These are phyloP conservation scores for Gavia stellata DNA, from an alignment of 2,113 vertebrate genomes.

Conservation along the genomic window DNA sequence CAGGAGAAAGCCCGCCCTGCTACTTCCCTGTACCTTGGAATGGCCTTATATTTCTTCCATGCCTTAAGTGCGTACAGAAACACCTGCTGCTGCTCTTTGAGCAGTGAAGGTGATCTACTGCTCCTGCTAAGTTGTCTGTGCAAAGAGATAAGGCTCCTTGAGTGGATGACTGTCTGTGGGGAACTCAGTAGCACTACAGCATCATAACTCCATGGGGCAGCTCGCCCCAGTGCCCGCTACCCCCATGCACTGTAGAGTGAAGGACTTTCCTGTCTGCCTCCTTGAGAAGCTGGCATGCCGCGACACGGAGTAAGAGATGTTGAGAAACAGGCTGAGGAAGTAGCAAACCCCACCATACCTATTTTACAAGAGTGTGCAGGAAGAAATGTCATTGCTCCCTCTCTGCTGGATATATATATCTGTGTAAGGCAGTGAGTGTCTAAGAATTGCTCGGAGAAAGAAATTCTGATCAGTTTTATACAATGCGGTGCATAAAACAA, in stretches of 20 bases:
- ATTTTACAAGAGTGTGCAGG: not conserved
- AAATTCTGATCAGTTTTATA: not conserved
- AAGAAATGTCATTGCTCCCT: not conserved
- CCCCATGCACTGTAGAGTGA: not conserved
- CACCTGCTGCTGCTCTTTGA: not conserved
- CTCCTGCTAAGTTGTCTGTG: not conserved
- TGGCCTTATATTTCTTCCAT: not conserved
- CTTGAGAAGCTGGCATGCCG: rapidly evolving
- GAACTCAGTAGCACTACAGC: not conserved
- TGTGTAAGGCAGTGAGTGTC: not conserved
- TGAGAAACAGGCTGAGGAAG: not conserved
- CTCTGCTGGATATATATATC: rapidly evolving
- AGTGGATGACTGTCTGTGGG: not conserved
- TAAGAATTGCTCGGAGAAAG: not conserved
- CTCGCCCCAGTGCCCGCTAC: rapidly evolving
- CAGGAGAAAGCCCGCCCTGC: not conserved
- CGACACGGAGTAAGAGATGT: not conserved
- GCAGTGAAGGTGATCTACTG: not conserved
- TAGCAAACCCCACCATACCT: not conserved
- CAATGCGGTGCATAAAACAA: not conserved
- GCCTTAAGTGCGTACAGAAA: not conserved
- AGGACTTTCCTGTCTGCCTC: not conserved
- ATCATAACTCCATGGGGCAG: not conserved
- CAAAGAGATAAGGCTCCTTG: not conserved
- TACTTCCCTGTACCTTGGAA: not conserved